Percentiles rank a stretch among this genome's conserved stretches.
phyloP scores from a whole-genome alignment of 2,888 invertebrate species.

The Melanophora roralis region DNA sequence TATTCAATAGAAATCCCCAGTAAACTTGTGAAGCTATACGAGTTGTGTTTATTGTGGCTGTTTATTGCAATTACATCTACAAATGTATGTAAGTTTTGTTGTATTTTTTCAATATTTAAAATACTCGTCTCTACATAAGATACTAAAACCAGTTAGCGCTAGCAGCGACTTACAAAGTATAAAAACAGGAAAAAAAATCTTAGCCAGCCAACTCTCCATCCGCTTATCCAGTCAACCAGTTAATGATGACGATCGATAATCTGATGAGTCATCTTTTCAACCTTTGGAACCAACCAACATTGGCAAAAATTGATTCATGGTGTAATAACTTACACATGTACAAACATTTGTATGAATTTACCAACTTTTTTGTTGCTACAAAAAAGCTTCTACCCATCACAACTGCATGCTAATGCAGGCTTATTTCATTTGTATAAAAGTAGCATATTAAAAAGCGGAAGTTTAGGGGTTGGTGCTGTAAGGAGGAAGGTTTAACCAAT shows the following conservation, averaged over 20 bases:
- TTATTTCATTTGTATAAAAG: not conserved
- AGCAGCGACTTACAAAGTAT: slow-evolving; percentile 17
- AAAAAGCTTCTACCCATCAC: slow-evolving; percentile 38
- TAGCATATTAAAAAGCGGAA: slow-evolving; percentile 2
- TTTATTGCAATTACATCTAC: not conserved
- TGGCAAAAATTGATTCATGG: slow-evolving; percentile 50
- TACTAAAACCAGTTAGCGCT: too few relatives aligned
- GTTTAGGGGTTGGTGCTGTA: not conserved
- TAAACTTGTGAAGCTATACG: not conserved
- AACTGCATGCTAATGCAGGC: not conserved
- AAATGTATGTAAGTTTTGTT: slow-evolving; percentile 17
- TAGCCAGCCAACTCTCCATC: not conserved
- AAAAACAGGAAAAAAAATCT: not conserved
- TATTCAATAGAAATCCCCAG: slow-evolving; percentile 33
- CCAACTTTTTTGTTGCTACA: slow-evolving; percentile 7
- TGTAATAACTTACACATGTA: slow-evolving; percentile 43
- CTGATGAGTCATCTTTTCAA: slow-evolving; percentile 56
- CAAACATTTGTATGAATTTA: too few relatives aligned
- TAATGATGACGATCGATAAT: slow-evolving; percentile 24
- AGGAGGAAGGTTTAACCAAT: slow-evolving; percentile 50
- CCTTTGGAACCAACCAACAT: slow-evolving; percentile 54
- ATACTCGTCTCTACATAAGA: not conserved
- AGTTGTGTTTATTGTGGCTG: not conserved
- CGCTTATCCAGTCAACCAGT: slow-evolving; percentile 5
- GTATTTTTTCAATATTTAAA: not conserved